These are phyloP conservation scores for Dyspetes luteomarginatus DNA, from an alignment of 2,888 invertebrate species.

Conservation along the genomic window DNA sequence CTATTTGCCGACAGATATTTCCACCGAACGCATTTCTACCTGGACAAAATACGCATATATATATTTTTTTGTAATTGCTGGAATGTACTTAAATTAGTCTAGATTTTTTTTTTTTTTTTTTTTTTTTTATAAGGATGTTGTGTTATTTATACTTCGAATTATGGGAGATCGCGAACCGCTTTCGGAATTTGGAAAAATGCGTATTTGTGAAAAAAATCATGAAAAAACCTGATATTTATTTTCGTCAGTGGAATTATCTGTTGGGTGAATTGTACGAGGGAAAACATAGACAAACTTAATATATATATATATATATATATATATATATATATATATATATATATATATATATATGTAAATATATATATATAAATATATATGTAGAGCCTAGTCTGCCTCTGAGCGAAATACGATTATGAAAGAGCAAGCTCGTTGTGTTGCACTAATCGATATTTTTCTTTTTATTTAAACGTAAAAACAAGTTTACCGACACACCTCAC, in stretches of 20 bases:
- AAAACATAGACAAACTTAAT: constrained; percentile 30
- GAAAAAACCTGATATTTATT: too few species aligned
- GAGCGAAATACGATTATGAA: too few species aligned
- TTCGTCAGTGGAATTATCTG: constrained; percentile 25
- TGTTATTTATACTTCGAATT: not conserved
- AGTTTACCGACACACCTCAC: not conserved
- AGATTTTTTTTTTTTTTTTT: not conserved
- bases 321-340: too few species aligned
- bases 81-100: constrained; percentile 46
- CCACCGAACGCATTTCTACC: constrained; percentile 19
- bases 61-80: constrained; percentile 12
- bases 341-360: too few species aligned
- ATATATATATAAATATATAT: too few species aligned
- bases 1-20: constrained; percentile 33
- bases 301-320: too few species aligned
- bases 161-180: not conserved
- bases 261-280: constrained; percentile 4
- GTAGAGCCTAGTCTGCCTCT: too few species aligned
- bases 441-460: too few species aligned
- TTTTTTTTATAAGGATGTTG: not conserved
- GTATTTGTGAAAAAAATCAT: not conserved
- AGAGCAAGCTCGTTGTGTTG: too few species aligned
- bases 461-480: not conserved
- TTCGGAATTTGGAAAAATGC: not conserved
- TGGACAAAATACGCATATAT: not conserved